phyloP scores from a whole-genome alignment of 1,140 invertebrate genomes.

The Monochamus saltuarius region DNA sequence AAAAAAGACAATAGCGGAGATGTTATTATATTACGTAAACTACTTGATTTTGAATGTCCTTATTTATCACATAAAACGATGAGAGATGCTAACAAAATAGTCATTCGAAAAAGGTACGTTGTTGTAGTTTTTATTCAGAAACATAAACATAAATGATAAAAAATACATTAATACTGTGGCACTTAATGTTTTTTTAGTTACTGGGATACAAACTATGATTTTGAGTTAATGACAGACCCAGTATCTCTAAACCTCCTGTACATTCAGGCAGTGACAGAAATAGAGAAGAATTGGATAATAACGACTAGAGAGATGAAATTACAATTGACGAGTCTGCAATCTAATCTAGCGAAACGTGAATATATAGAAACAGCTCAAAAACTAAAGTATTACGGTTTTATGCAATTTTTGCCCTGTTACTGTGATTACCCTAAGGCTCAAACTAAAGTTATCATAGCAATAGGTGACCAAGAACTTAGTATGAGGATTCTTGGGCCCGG shows the following conservation, averaged over 20 bases:
- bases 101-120: conserved; percentile 72
- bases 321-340: conserved; percentile 69
- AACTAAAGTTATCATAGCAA: conserved; percentile 67
- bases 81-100: conserved; percentile 61
- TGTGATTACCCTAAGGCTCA: conserved; percentile 76
- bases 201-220: conserved; percentile 85
- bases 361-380: conserved; percentile 80
- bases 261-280: conserved; percentile 81
- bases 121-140: conserved; percentile 1
- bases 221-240: conserved; percentile 75
- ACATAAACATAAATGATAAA: conserved; percentile 4
- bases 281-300: conserved; percentile 82
- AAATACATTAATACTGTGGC: conserved; percentile 2
- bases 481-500: conserved; percentile 58
- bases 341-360: conserved; percentile 80
- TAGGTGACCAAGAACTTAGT: conserved; percentile 78
- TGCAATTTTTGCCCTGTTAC: conserved; percentile 76
- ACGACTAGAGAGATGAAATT: conserved; percentile 69
- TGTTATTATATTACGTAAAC: conserved; percentile 75
- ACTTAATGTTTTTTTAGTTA: conserved; percentile 64
- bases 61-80: conserved; percentile 80
- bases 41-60: conserved; percentile 96
- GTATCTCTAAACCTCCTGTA: conserved; percentile 86
- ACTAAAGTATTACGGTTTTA: conserved; percentile 85
- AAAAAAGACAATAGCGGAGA: conserved; percentile 73